These are phyloP conservation scores for Magallana gigas DNA, from an alignment of 1,140 invertebrate species.

Conservation along the genomic window DNA sequence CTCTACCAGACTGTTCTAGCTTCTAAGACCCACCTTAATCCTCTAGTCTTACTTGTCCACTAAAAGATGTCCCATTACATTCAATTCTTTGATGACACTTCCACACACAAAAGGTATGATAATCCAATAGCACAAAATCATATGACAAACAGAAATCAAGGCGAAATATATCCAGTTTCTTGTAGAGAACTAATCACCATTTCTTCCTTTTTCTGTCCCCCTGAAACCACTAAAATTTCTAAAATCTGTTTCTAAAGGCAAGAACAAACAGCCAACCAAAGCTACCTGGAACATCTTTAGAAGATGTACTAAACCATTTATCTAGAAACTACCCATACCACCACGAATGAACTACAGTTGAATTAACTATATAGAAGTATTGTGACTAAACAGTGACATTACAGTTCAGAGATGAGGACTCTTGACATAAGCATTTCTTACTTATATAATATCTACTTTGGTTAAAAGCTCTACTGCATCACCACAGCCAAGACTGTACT, in stretches of 20 bases:
- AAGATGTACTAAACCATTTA: too few relatives aligned
- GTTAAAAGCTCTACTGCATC: too few relatives aligned
- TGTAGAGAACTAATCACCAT: background rate
- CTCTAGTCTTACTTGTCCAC: background rate
- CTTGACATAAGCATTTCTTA: too few relatives aligned
- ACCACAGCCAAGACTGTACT: too few relatives aligned
- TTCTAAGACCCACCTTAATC: background rate
- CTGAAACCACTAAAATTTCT: conserved; percentile 1
- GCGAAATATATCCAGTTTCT: background rate
- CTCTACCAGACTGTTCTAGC: background rate
- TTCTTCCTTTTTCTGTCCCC: background rate
- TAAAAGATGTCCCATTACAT: background rate
- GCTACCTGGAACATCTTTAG: too few relatives aligned
- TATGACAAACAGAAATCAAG: background rate
- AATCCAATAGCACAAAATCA: background rate
- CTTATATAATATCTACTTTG: too few relatives aligned
- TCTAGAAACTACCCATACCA: too few relatives aligned
- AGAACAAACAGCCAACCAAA: too few relatives aligned
- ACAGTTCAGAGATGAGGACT: too few relatives aligned
- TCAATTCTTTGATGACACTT: background rate
- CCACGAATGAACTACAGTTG: too few relatives aligned
- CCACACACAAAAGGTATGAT: background rate
- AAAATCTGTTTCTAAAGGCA: background rate
- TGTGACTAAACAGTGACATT: too few relatives aligned
- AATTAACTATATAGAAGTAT: too few relatives aligned